Percentiles rank a stretch among this genome's conserved stretches.
phyloP scores from a whole-genome alignment of 2,888 invertebrate genomes.

The Matsumyia berberina region DNA sequence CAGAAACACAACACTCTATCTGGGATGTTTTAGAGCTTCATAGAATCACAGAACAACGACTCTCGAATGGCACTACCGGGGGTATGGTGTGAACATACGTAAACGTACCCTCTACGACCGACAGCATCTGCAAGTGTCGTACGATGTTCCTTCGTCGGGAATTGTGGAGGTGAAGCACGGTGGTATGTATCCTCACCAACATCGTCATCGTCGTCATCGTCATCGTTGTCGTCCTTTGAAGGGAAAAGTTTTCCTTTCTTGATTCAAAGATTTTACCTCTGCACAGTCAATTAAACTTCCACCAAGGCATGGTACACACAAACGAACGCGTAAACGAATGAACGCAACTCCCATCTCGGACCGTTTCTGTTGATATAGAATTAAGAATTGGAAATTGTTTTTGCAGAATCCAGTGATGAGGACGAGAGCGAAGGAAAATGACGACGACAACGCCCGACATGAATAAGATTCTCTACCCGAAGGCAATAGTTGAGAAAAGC shows the following conservation, averaged over 20 bases:
- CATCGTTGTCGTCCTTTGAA: conserved; percentile 31
- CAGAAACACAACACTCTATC: conserved; percentile 29
- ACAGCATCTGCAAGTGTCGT: conserved; percentile 61
- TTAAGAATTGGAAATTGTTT: conserved; percentile 71
- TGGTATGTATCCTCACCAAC: not conserved
- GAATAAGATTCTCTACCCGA: not conserved
- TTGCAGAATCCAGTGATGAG: conserved; percentile 48
- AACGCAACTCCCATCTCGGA: not conserved
- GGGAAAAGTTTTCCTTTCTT: conserved; percentile 68
- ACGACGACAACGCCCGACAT: conserved; percentile 48
- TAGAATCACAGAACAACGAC: conserved; percentile 60
- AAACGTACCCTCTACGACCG: conserved; percentile 7
- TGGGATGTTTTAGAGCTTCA: conserved; percentile 38
- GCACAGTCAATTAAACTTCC: conserved; percentile 75
- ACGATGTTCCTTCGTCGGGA: conserved; percentile 35
- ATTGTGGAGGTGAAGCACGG: conserved; percentile 17
- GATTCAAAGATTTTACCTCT: conserved; percentile 73
- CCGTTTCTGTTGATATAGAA: conserved; percentile 65
- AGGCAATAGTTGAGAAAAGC: conserved; percentile 42
- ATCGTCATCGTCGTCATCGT: conserved; percentile 13
- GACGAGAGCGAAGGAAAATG: conserved; percentile 7
- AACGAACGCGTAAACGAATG: conserved; percentile 23
- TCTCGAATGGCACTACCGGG: conserved; percentile 28
- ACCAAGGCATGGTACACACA: conserved; percentile 62
- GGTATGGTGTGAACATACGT: conserved; percentile 28